These are phyloP conservation scores for Muscicapa comitata DNA, from an alignment of 2,797 vertebrate genomes.

Conservation along the genomic window DNA sequence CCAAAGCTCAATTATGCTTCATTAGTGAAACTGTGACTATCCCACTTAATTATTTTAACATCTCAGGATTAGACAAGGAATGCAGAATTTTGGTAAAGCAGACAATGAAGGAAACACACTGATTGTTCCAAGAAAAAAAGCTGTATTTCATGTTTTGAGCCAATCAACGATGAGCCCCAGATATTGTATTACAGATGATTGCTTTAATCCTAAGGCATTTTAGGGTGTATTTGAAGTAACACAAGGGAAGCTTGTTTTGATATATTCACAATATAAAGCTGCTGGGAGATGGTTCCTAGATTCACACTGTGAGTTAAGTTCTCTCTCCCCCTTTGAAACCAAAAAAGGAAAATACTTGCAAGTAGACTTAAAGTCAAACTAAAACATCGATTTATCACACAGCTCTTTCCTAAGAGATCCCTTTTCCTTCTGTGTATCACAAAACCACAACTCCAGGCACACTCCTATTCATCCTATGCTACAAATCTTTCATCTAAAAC, in stretches of 20 bases:
- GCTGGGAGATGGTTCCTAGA: slow-evolving; percentile 44
- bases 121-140: slow-evolving; percentile 52
- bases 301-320: slow-evolving; percentile 22
- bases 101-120: slow-evolving; percentile 36
- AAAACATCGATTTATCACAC: not conserved
- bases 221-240: slow-evolving; percentile 65
- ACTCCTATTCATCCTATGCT: not conserved
- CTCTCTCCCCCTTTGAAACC: not conserved
- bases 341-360: slow-evolving; percentile 1
- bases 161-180: slow-evolving; percentile 55
- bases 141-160: slow-evolving; percentile 65
- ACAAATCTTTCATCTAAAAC: not conserved
- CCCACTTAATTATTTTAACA: slow-evolving; percentile 73
- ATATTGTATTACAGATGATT: slow-evolving; percentile 74
- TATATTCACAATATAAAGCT: slow-evolving; percentile 51
- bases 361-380: not conserved
- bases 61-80: slow-evolving; percentile 63
- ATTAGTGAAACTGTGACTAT: slow-evolving; percentile 68
- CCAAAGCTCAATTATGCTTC: slow-evolving; percentile 63
- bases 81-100: slow-evolving; percentile 60
- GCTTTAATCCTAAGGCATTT: slow-evolving; percentile 71
- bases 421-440: not conserved
- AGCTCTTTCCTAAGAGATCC: not conserved
- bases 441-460: not conserved
- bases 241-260: slow-evolving; percentile 62